phyloP scores from a whole-genome alignment of 2,113 vertebrate species.

The Chloroceryle aenea region DNA sequence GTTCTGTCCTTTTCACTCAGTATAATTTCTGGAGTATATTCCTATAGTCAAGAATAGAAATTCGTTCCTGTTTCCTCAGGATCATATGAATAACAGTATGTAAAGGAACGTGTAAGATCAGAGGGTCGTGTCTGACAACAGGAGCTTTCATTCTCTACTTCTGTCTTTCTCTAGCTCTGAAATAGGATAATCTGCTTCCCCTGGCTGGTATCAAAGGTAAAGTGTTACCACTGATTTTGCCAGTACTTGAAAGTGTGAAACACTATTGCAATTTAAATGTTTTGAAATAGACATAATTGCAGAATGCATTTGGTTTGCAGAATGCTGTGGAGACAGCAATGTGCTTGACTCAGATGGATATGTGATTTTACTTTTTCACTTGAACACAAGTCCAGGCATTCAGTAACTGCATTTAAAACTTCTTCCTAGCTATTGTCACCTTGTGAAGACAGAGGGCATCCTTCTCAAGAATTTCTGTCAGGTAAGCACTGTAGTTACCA shows the following conservation, averaged over 20 bases:
- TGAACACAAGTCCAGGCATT: constrained; percentile 20
- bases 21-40: neutral
- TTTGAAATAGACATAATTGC: neutral
- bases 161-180: neutral
- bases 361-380: neutral
- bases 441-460: neutral
- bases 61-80: neutral
- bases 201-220: neutral
- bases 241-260: neutral
- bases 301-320: neutral
- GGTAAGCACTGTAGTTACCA: constrained; percentile 53
- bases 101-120: neutral
- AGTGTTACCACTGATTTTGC: neutral
- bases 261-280: neutral
- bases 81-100: neutral
- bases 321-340: neutral
- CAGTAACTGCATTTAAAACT: constrained; percentile 31
- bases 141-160: neutral
- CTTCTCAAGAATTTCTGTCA: neutral
- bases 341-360: neutral
- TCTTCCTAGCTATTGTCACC: constrained; percentile 1
- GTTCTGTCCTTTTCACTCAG: neutral
- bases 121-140: neutral
- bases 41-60: neutral
- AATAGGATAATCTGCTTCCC: neutral